Evolutionary conservation across 2,888 invertebrate genomes (phyloP).

Genomic region (Limnephilus auricula): DNA sequence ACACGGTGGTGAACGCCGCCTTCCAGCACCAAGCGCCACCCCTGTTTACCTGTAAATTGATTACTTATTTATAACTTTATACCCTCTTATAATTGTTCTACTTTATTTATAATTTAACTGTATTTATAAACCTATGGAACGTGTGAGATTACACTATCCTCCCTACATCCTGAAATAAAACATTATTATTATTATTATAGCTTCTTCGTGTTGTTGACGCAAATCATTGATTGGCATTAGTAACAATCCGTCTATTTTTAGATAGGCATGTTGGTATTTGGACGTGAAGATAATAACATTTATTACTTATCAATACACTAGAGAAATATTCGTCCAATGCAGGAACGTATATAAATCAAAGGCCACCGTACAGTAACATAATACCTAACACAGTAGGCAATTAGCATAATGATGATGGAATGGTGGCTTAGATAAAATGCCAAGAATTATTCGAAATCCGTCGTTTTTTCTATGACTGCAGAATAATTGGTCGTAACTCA

Average conservation of each 20-base stretch:
- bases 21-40: no score
- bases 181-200: no score
- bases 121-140: no score
- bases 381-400: neutral
- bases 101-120: no score
- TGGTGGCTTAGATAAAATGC: neutral
- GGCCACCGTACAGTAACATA: neutral
- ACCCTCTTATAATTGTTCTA: no score
- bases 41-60: no score
- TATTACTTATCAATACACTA: neutral
- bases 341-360: neutral
- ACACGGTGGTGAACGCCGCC: no score
- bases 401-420: constrained; percentile 2
- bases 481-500: neutral
- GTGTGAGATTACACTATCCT: no score
- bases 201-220: neutral
- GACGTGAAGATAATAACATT: neutral
- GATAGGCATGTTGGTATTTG: neutral
- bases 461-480: neutral
- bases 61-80: no score
- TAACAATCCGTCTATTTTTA: neutral
- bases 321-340: constrained; percentile 21
- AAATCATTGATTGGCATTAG: neutral
- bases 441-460: neutral
- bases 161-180: no score